A percentile compares a stretch with the other conserved stretches of the same genome.
Conservation (phyloP, 2,113 vertebrate species). For the Anseranas semipalmata region DNA sequence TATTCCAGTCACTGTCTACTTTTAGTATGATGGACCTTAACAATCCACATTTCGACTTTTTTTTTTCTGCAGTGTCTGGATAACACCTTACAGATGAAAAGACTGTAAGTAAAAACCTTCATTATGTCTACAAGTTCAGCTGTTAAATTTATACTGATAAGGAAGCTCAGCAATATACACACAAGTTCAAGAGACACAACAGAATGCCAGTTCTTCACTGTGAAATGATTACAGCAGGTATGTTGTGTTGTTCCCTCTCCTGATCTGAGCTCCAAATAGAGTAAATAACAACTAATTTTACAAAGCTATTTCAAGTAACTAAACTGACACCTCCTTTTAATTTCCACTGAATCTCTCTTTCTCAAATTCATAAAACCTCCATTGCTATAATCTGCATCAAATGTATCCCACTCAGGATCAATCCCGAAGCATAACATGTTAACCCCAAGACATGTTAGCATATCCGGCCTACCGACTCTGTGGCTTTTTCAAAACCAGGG, state of each 20-base stretch:
- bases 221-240: background rate
- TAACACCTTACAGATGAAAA: background rate
- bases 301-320: background rate
- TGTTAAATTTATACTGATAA: background rate
- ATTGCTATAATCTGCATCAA: background rate
- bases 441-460: background rate
- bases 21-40: background rate
- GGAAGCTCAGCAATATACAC: background rate
- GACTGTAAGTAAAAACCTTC: background rate
- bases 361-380: background rate
- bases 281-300: background rate
- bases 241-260: background rate
- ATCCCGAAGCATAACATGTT: background rate
- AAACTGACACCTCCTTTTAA: background rate
- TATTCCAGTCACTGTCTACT: background rate
- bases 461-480: background rate
- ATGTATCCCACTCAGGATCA: background rate
- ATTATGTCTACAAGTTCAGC: background rate
- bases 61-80: background rate
- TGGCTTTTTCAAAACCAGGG: slow-evolving; percentile 31
- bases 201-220: background rate
- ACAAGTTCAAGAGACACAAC: background rate
- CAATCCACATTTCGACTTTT: background rate
- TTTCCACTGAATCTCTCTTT: background rate
- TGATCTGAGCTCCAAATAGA: background rate